Conservation (phyloP, 2,888 invertebrate genomes). For the Epicampocera succincta region DNA sequence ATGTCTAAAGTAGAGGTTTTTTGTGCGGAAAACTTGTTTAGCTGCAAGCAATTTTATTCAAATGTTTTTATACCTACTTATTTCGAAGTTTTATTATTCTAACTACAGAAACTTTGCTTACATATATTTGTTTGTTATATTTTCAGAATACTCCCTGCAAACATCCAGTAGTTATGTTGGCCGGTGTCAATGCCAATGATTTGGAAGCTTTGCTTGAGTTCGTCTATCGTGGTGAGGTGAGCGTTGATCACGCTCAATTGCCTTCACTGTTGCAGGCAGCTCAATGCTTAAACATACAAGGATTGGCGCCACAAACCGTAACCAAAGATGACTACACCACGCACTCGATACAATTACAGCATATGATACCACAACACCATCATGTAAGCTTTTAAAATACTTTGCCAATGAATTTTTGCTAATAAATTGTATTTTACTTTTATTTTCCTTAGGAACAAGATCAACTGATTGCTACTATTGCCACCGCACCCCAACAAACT, state of each 20-base stretch:
- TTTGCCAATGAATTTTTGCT: not conserved
- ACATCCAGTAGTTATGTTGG: constrained; percentile 86
- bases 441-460: constrained; percentile 76
- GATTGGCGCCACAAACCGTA: constrained; percentile 83
- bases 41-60: too few species aligned
- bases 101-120: too few species aligned
- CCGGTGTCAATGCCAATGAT: constrained; percentile 85
- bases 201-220: constrained; percentile 85
- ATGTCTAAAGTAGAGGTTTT: too few species aligned
- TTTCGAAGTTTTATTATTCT: too few species aligned
- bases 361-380: constrained; percentile 82
- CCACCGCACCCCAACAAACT: constrained; percentile 81
- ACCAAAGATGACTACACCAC: constrained; percentile 82
- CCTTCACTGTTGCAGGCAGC: constrained; percentile 85
- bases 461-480: constrained; percentile 81
- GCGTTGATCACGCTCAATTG: constrained; percentile 84
- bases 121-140: constrained; percentile 32
- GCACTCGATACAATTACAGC: constrained; percentile 81
- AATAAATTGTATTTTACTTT: not conserved
- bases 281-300: constrained; percentile 85
- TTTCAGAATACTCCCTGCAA: constrained; percentile 85
- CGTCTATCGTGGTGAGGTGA: constrained; percentile 85
- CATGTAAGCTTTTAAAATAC: constrained; percentile 73
- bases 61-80: too few species aligned
- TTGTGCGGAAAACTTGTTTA: too few species aligned